Percentiles rank a stretch among this genome's conserved stretches.
Conservation (phyloP, 2,888 invertebrate species). For the Hemicrepidius hirtus region DNA sequence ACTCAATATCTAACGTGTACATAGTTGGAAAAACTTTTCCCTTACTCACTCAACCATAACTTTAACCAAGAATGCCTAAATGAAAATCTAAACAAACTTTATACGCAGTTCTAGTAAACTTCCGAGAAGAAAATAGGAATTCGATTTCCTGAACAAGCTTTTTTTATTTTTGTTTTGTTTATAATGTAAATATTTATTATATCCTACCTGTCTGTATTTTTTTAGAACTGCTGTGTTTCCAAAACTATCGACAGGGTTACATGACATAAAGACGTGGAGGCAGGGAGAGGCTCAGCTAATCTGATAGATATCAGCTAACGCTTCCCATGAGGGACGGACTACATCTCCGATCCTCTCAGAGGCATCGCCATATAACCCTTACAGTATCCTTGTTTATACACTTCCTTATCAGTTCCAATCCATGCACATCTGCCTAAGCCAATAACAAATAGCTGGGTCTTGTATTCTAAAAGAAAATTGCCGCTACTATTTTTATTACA, state of each 20-base stretch:
- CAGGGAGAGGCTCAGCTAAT: constrained; percentile 43
- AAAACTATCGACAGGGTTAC: constrained; percentile 40
- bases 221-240: constrained; percentile 25
- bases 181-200: background rate
- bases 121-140: background rate
- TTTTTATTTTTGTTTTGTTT: background rate
- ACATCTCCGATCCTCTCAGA: constrained; percentile 38
- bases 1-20: constrained; percentile 12
- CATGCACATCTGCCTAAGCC: constrained; percentile 34
- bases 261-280: constrained; percentile 35
- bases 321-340: constrained; percentile 39
- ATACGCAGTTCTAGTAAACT: background rate
- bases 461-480: background rate
- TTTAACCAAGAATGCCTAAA: background rate
- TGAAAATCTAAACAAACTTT: background rate
- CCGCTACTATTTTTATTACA: background rate
- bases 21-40: constrained; percentile 6
- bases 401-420: constrained; percentile 37
- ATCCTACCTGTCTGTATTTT: background rate
- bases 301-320: constrained; percentile 49
- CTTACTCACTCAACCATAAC: background rate
- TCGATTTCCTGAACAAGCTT: background rate
- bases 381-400: constrained; percentile 46
- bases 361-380: constrained; percentile 37
- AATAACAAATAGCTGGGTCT: constrained; percentile 20